Evolutionary conservation across 1,140 invertebrate species (phyloP).

Genomic region (Drosophila simulans): DNA sequence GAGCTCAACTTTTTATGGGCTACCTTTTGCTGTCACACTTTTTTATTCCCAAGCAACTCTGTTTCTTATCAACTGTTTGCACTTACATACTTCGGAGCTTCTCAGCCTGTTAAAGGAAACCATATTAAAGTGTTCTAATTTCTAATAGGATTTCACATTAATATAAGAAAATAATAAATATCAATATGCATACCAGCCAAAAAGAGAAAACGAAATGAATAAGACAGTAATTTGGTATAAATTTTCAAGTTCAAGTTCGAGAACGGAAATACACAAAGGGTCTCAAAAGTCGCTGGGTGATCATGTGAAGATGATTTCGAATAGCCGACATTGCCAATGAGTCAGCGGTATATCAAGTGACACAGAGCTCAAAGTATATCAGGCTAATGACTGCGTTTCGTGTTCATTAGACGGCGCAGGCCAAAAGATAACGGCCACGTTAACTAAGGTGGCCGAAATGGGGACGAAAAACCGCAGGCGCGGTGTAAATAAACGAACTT

Average conservation of each 20-base stretch:
- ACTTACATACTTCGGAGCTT: slow-evolving; percentile 12
- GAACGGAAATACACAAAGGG: not conserved
- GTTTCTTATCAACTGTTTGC: slow-evolving; percentile 33
- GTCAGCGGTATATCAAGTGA: slow-evolving; percentile 26
- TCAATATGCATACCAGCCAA: slow-evolving; percentile 4
- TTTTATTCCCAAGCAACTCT: slow-evolving; percentile 9
- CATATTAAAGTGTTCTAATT: slow-evolving; percentile 14
- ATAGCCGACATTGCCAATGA: slow-evolving; percentile 7
- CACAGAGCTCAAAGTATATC: slow-evolving; percentile 13
- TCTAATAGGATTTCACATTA: slow-evolving; percentile 1
- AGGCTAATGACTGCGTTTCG: slow-evolving; percentile 10
- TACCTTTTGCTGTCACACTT: slow-evolving; percentile 13
- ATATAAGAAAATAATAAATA: not conserved
- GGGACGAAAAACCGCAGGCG: not conserved
- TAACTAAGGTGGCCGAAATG: slow-evolving; percentile 5
- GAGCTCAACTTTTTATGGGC: slow-evolving; percentile 17
- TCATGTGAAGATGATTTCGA: not conserved
- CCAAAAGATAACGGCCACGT: slow-evolving; percentile 18
- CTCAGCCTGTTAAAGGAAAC: not conserved
- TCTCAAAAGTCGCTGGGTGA: not conserved
- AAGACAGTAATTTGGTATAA: too few species aligned
- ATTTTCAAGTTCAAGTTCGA: too few species aligned
- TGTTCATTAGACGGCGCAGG: slow-evolving; percentile 38
- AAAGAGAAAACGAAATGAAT: too few species aligned
- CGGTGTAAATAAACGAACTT: slow-evolving; percentile 24